Base-by-base conservation (phyloP, 2,113 vertebrate genomes). In the Crypturellus undulatus region DNA sequence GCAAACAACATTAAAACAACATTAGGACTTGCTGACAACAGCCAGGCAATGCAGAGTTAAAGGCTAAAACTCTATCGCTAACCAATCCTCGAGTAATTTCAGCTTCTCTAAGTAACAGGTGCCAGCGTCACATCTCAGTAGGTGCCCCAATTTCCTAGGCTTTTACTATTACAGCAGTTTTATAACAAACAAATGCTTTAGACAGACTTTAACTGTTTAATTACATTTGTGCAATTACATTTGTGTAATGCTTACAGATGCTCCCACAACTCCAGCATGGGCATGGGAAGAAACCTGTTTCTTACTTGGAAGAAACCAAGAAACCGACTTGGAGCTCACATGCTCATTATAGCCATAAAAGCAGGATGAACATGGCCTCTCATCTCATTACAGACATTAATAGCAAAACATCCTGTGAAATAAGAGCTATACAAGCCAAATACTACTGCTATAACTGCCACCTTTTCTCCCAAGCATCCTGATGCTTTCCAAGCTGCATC, bases 1-100 rank as follows among this genome's bases (percentile, higher is more conserved):
- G 73, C 28, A 72, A 89, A 84, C 67, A 45, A 58, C 88, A 96
- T 96, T 79, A 72, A 85, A 84, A 93, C 77, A 96, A 93, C 90
- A 87, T 84, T 26, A 80, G 51, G 47, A 10, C n/a, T 65, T 91
- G 38, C 36, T 80, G 79, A 26, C 72, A 88, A 40, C 47, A 79
- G 58, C 22, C 90, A 84, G 80, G 79, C 84, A 95, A 88, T 87
- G 68, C 88, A 94, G 79, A 92, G 80, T 87, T 92, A 79, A 79
- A 76, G 47, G 69, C 28, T 80, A 81, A 92, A 93, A 21, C 15
- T 83, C 68, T 51, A 7, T 36, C n/a, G 86, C 72, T 63, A 60
- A 72, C 62, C 1, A 19, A 54, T 42, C 49, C 14, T 78, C 34
- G 30, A 0, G 0, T 80, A 36, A 38, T 54, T 45, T 60, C 51